These are phyloP conservation scores for Rhagoletis pomonella DNA, from an alignment of 1,140 invertebrate genomes.

Conservation along the genomic window DNA sequence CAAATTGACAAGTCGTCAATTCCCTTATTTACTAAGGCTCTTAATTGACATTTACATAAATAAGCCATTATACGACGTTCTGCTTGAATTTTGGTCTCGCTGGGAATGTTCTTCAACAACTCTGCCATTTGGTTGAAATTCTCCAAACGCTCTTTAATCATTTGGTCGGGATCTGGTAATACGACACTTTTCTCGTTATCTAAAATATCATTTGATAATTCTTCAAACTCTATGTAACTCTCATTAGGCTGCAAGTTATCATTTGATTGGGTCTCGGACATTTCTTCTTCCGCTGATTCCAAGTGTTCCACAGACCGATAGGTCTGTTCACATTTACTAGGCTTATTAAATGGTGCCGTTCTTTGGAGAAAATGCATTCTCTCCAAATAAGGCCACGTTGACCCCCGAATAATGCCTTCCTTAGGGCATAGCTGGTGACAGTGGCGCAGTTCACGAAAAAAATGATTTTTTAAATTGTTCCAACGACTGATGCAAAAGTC, in stretches of 20 bases:
- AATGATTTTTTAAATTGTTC: constrained; percentile 70
- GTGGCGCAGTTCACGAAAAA: constrained; percentile 63
- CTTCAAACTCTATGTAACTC: neutral
- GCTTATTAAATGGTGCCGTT: neutral
- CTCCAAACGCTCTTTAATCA: neutral
- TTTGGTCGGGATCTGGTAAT: neutral
- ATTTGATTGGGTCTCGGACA: neutral
- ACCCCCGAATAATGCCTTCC: constrained; percentile 59
- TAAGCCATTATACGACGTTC: constrained; percentile 68
- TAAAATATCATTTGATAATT: neutral
- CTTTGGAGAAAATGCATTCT: constrained; percentile 62
- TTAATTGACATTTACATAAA: constrained; percentile 67
- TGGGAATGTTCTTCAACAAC: constrained; percentile 60
- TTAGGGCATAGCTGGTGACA: constrained; percentile 56
- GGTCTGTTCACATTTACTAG: neutral
- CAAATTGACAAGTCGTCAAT: constrained; percentile 62
- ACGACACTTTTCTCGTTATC: neutral
- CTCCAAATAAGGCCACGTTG: constrained; percentile 69
- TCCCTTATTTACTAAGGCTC: constrained; percentile 62
- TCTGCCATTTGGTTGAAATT: constrained; percentile 59
- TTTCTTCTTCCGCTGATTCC: neutral
- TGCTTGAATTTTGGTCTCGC: constrained; percentile 54
- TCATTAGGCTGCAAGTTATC: neutral
- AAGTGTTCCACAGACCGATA: neutral
- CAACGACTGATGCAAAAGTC: constrained; percentile 70